These are phyloP conservation scores for Heliopora coerulea DNA, from an alignment of 92 coral and sea anemone genomes.

Conservation along the genomic window DNA sequence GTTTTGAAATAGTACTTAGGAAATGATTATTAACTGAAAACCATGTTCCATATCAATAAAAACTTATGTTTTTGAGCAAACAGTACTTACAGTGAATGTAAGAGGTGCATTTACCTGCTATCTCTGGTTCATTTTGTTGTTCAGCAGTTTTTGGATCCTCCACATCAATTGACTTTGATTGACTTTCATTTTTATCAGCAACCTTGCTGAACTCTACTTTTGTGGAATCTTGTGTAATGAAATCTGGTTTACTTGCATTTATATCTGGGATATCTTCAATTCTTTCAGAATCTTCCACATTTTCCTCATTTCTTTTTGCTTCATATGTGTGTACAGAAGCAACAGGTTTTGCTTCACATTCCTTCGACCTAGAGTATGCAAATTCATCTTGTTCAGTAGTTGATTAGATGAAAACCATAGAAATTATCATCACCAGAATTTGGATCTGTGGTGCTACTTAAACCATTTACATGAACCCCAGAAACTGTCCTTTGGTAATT, in stretches of 20 bases:
- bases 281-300: not conserved
- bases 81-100: no score
- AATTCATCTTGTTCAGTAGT: no score
- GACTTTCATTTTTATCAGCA: not conserved
- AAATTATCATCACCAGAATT: no score
- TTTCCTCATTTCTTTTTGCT: not conserved
- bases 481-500: no score
- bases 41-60: no score
- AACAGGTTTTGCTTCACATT: not conserved
- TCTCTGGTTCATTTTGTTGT: slow-evolving; percentile 6
- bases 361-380: slow-evolving; percentile 2
- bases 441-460: no score
- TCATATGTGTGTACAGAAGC: slow-evolving; percentile 21
- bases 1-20: no score
- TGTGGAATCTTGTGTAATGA: not conserved
- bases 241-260: not conserved
- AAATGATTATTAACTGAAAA: no score
- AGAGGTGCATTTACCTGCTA: not conserved
- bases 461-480: no score
- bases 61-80: no score
- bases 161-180: not conserved
- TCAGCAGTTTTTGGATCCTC: not conserved
- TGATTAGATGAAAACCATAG: no score
- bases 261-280: not conserved
- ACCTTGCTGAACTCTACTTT: not conserved